Evolutionary conservation across 2,888 invertebrate species (phyloP).

Genomic region (Coremacera marginata): DNA sequence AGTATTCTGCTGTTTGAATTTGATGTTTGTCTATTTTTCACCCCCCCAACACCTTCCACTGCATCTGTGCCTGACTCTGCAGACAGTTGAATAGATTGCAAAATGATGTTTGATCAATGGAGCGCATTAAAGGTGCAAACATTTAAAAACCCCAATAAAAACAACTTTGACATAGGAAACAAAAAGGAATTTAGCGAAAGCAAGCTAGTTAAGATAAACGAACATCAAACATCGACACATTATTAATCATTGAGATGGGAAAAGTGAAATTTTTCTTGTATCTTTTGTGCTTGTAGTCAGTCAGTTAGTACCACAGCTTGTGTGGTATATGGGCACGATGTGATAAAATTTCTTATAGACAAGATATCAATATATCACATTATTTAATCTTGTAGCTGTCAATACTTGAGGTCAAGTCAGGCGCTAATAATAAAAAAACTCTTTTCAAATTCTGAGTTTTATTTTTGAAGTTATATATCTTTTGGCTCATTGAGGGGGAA

Average conservation of each 20-base stretch:
- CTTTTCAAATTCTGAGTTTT: neutral
- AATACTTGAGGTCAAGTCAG: too few species aligned
- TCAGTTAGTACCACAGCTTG: too few species aligned
- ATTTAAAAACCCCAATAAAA: conserved; percentile 20
- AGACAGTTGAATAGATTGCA: neutral
- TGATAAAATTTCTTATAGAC: too few species aligned
- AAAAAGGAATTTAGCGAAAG: neutral
- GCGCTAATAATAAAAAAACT: neutral
- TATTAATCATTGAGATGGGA: conserved; percentile 4
- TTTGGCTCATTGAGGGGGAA: too few species aligned
- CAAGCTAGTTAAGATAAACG: neutral
- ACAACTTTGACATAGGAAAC: neutral
- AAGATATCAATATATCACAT: too few species aligned
- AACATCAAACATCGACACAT: neutral
- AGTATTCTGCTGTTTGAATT: neutral
- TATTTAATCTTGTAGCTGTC: too few species aligned
- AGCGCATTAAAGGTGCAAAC: conserved; percentile 23
- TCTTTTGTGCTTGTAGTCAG: neutral
- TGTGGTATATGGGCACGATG: too few species aligned
- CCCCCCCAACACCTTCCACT: neutral
- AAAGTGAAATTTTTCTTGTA: conserved; percentile 7
- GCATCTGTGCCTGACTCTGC: neutral
- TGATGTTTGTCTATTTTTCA: neutral
- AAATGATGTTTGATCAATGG: conserved; percentile 29
- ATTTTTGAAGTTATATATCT: too few species aligned